Evolutionary conservation across 2,113 vertebrate species (phyloP), one percentile per base, ranked within the genome.

Genomic region (Heterocephalus glaber): DNA sequence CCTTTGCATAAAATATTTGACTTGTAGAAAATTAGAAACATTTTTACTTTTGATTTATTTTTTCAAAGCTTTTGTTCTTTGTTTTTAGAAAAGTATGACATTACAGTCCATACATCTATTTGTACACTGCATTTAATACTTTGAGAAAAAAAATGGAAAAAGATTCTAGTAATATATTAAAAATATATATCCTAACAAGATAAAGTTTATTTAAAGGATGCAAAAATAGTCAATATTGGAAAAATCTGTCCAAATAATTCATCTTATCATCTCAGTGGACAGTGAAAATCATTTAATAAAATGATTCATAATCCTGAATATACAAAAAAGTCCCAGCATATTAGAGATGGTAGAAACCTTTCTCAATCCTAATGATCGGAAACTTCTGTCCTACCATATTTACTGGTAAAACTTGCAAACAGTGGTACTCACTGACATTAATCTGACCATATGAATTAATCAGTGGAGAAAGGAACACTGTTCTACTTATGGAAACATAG

Each of bases 191-290:
- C n/a, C 47, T 9, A 66, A 70, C 3, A 49, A 95, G 76, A 38
- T 56, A 72, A 22, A 16, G 0, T 93, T 89, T 91, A 86, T 65
- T 96, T 92, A 86, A 90, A 86, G 20, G 92, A 90, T 81, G 1
- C 24, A 84, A 89, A 3, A 74, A 61, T 74, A 22, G 16, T 54
- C 60, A 74, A 56, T 56, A 95, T 61, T 92, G 74, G 26, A 89
- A 86, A 79, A 86, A 92, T 58, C 14, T 89, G 28, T 86, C 20
- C 16, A 90, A 68, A 74, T 65, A 76, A 82, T 9, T 79, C 8
- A 60, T 72, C 24, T 87, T 61, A 70, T 85, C 38, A 92, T 61
- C 11, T 79, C 74, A 83, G n/a, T 41, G 9, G 66, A 52, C 12
- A 70, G 74, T 44, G 14, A 52, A 81, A 92, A 60, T 52, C 12